Conservation (phyloP, 2,888 invertebrate species). For the Melitaea athalia region DNA sequence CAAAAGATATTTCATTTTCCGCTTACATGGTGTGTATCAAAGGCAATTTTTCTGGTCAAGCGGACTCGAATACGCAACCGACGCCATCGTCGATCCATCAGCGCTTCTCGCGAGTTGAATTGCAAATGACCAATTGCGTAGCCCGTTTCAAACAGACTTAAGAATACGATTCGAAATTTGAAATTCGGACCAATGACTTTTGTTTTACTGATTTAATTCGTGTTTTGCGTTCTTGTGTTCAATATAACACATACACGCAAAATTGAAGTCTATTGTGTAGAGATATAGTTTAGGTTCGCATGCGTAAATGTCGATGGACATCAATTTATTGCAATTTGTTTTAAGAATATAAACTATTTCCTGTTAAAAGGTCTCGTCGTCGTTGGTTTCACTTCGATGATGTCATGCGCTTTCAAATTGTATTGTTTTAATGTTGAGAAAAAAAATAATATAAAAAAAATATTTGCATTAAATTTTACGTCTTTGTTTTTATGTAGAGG, state of each 20-base stretch:
- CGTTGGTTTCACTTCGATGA: slow-evolving; percentile 67
- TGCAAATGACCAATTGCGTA: slow-evolving; percentile 72
- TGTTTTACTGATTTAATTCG: slow-evolving; percentile 64
- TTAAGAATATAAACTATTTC: slow-evolving; percentile 77
- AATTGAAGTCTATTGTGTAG: slow-evolving; percentile 24
- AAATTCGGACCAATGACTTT: slow-evolving; percentile 67
- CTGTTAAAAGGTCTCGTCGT: slow-evolving; percentile 70
- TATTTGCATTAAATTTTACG: slow-evolving; percentile 28
- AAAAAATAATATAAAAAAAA: slow-evolving; percentile 38
- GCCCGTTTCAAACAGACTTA: slow-evolving; percentile 66
- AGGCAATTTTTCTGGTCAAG: slow-evolving; percentile 68
- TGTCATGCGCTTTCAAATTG: slow-evolving; percentile 66
- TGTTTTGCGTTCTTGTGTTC: slow-evolving; percentile 30
- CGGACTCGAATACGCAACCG: slow-evolving; percentile 57
- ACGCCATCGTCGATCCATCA: slow-evolving; percentile 77
- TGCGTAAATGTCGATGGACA: slow-evolving; percentile 23
- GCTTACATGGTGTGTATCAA: slow-evolving; percentile 29
- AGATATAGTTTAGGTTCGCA: slow-evolving; percentile 43
- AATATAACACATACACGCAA: slow-evolving; percentile 28
- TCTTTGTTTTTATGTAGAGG: slow-evolving; percentile 22
- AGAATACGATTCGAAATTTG: slow-evolving; percentile 58
- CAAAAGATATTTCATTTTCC: slow-evolving; percentile 20
- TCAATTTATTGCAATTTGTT: slow-evolving; percentile 69
- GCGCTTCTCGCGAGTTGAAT: slow-evolving; percentile 70
- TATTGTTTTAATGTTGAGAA: slow-evolving; percentile 42